Conservation (phyloP, 2,888 invertebrate species). For the Melipona bicolor region DNA sequence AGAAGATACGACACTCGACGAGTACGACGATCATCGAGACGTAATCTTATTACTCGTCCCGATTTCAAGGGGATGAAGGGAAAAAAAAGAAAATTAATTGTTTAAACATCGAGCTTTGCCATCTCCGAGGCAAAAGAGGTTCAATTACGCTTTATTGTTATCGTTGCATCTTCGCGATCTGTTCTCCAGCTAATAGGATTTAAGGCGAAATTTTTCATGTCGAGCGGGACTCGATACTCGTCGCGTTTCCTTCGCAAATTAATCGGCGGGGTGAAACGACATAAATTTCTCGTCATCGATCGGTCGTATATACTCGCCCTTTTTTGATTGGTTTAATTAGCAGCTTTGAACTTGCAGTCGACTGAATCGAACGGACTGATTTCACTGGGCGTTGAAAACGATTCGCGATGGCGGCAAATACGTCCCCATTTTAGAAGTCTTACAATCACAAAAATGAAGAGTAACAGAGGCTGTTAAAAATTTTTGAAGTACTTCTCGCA, state of each 20-base stretch:
- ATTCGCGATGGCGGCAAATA: neutral
- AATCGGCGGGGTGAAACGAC: constrained; percentile 6
- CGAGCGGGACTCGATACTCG: constrained; percentile 9
- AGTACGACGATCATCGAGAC: neutral
- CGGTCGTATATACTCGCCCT: neutral
- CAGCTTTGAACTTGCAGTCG: constrained; percentile 9
- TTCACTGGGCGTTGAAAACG: neutral
- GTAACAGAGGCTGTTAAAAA: too few species aligned
- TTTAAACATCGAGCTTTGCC: constrained; percentile 27
- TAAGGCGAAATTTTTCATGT: constrained; percentile 38
- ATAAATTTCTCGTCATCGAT: constrained; percentile 1
- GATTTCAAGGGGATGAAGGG: neutral
- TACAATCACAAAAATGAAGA: too few species aligned
- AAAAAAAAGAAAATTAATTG: too few species aligned
- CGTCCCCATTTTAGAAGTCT: neutral
- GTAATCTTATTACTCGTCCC: constrained; percentile 14
- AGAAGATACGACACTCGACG: neutral
- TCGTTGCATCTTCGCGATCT: neutral
- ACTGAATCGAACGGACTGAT: neutral
- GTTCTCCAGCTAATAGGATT: neutral
- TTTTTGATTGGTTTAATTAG: constrained; percentile 49
- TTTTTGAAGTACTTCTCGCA: too few species aligned
- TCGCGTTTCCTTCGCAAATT: constrained; percentile 32
- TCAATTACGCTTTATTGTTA: constrained; percentile 30
- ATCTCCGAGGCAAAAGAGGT: constrained; percentile 11